A percentile compares a stretch with the other conserved stretches of the same genome.
Conservation (phyloP, 1,140 invertebrate genomes). For the Dendroctonus valens region DNA sequence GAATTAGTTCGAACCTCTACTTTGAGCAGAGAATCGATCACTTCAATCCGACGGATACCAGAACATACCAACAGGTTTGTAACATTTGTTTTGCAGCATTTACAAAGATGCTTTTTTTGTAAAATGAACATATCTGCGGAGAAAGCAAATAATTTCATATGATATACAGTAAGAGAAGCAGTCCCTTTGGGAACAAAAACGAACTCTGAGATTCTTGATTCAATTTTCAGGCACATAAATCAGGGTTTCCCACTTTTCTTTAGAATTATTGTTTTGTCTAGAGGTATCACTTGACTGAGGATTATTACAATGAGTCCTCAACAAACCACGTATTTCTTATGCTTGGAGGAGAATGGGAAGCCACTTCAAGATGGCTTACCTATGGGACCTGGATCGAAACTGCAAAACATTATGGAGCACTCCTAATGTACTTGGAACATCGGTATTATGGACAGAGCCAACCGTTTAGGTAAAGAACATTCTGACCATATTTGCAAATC, state of each 20-base stretch:
- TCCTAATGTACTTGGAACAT: slow-evolving; percentile 86
- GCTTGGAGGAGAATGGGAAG: slow-evolving; percentile 79
- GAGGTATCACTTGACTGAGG: slow-evolving; percentile 76
- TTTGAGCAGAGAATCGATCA: slow-evolving; percentile 76
- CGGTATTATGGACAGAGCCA: slow-evolving; percentile 90
- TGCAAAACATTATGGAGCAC: slow-evolving; percentile 73
- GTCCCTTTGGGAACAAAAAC: no score
- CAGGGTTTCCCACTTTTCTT: no score
- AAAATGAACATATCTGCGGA: not conserved
- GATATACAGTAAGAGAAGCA: no score
- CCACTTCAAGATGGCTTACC: slow-evolving; percentile 74
- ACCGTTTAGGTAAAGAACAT: slow-evolving; percentile 52
- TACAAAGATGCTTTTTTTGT: slow-evolving; percentile 1
- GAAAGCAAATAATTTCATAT: not conserved
- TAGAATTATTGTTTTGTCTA: slow-evolving; percentile 48
- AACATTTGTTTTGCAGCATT: slow-evolving; percentile 14
- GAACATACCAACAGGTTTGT: slow-evolving; percentile 69
- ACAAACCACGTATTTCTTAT: slow-evolving; percentile 73
- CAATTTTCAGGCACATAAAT: not conserved
- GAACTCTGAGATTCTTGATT: not conserved
- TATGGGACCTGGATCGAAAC: slow-evolving; percentile 83
- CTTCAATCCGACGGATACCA: slow-evolving; percentile 62
- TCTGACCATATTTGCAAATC: no score
- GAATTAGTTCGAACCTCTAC: slow-evolving; percentile 49
- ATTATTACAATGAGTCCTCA: slow-evolving; percentile 61